A percentile compares a stretch with the other conserved stretches of the same genome.
phyloP scores from a whole-genome alignment of 64 coral and sea anemone genomes.

The Montipora sp. region DNA sequence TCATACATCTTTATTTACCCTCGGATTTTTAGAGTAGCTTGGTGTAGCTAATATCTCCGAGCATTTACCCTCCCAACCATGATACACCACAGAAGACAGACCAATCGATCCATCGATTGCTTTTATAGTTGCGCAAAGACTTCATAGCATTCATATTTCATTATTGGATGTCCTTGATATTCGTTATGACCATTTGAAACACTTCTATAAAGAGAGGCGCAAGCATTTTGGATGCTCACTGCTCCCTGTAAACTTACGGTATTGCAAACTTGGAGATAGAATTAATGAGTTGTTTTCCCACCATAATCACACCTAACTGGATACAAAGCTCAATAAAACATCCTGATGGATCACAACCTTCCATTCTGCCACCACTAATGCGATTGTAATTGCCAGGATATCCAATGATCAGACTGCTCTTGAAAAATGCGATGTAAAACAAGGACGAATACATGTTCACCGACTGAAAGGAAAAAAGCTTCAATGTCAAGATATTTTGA shows the following conservation, averaged over 20 bases:
- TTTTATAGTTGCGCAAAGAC: too few relatives aligned
- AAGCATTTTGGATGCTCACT: too few relatives aligned
- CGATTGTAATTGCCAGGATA: conserved; percentile 85
- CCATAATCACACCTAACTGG: conserved; percentile 91
- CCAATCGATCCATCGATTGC: too few relatives aligned
- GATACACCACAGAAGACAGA: too few relatives aligned
- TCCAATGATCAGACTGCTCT: conserved; percentile 79
- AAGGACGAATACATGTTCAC: conserved; percentile 95
- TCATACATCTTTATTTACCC: too few relatives aligned
- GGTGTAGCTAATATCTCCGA: too few relatives aligned
- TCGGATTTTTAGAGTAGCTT: too few relatives aligned
- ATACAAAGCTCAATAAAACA: conserved; percentile 99
- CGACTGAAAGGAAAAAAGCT: conserved; percentile 94
- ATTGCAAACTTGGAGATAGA: conserved; percentile 81
- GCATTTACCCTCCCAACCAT: too few relatives aligned
- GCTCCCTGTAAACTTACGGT: conserved; percentile 75
- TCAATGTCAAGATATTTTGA: conserved; percentile 81
- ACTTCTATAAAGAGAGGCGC: too few relatives aligned
- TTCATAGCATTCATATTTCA: too few relatives aligned
- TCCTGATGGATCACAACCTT: conserved; percentile 96
- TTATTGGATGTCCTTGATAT: too few relatives aligned
- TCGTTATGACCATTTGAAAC: too few relatives aligned
- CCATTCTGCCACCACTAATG: conserved; percentile 74
- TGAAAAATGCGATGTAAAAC: conserved; percentile 99
- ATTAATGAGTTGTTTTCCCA: conserved; percentile 89